Evolutionary conservation across 2,113 vertebrate genomes (phyloP).

Genomic region (Phycodurus eques): DNA sequence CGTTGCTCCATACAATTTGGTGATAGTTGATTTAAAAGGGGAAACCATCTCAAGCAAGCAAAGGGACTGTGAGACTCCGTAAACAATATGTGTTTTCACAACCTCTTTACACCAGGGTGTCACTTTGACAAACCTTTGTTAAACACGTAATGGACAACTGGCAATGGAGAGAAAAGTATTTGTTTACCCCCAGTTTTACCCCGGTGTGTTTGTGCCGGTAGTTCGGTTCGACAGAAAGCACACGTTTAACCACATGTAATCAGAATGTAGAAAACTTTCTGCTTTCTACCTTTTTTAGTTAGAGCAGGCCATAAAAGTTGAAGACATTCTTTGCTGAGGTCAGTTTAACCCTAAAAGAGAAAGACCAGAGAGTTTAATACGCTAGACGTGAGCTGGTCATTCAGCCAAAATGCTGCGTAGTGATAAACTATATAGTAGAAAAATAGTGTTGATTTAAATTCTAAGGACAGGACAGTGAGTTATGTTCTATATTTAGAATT

Average conservation of each 20-base stretch:
- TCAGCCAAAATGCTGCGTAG: conserved; percentile 10
- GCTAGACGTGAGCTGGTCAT: conserved; percentile 21
- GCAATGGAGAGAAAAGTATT: conserved; percentile 34
- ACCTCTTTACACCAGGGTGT: conserved; percentile 56
- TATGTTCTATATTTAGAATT: background rate
- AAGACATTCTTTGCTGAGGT: conserved; percentile 59
- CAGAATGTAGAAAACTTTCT: conserved; percentile 19
- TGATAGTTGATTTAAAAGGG: conserved; percentile 53
- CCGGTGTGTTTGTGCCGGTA: background rate
- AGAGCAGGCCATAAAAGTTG: conserved; percentile 58
- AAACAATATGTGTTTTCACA: conserved; percentile 60
- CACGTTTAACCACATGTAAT: background rate
- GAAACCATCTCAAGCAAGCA: conserved; percentile 24
- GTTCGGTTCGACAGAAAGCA: background rate
- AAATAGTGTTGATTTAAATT: conserved; percentile 1
- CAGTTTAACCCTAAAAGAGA: conserved; percentile 36
- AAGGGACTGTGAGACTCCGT: conserved; percentile 42
- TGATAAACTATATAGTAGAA: background rate
- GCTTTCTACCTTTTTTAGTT: conserved; percentile 44
- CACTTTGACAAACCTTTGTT: conserved; percentile 57
- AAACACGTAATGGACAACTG: conserved; percentile 65
- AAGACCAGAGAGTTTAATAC: conserved; percentile 12
- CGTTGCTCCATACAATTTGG: conserved; percentile 13
- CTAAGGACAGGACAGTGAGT: background rate
- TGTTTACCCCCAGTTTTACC: conserved; percentile 4